phyloP scores from a whole-genome alignment of 92 coral and sea anemone genomes.

The Epizoanthus scotinus region DNA sequence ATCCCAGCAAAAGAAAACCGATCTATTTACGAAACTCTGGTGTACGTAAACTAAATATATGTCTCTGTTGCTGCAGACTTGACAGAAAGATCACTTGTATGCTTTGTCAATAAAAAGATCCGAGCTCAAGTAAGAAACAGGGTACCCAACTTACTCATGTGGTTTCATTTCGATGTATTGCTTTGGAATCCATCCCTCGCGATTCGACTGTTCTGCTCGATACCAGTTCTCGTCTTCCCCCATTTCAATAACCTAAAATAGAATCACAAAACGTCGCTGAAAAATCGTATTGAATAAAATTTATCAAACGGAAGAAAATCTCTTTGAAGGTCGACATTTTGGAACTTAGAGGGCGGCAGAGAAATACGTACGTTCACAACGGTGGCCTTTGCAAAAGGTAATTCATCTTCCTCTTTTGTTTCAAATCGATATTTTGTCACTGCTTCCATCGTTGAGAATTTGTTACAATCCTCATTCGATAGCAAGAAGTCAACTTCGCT shows the following conservation, averaged over 20 bases:
- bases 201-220: slow-evolving; percentile 76
- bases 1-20: too few species aligned
- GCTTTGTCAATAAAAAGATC: background rate
- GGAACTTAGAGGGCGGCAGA: background rate
- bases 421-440: slow-evolving; percentile 71
- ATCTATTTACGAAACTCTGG: too few species aligned
- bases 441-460: slow-evolving; percentile 79
- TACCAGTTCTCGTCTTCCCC: slow-evolving; percentile 91
- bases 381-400: slow-evolving; percentile 79
- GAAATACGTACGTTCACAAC: slow-evolving; percentile 73
- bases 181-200: slow-evolving; percentile 89
- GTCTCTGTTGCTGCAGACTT: too few species aligned
- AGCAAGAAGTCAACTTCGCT: slow-evolving; percentile 13
- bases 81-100: background rate
- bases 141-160: slow-evolving; percentile 67
- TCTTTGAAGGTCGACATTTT: background rate
- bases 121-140: background rate
- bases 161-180: slow-evolving; percentile 89
- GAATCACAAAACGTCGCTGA: slow-evolving; percentile 8
- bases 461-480: slow-evolving; percentile 20
- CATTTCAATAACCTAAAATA: slow-evolving; percentile 77
- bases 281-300: background rate
- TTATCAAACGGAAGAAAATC: background rate
- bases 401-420: slow-evolving; percentile 81
- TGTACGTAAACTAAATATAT: too few species aligned